Percentiles rank a stretch among this genome's conserved stretches.
phyloP scores from a whole-genome alignment of 2,888 invertebrate genomes.

The Drosophila neotestacea region DNA sequence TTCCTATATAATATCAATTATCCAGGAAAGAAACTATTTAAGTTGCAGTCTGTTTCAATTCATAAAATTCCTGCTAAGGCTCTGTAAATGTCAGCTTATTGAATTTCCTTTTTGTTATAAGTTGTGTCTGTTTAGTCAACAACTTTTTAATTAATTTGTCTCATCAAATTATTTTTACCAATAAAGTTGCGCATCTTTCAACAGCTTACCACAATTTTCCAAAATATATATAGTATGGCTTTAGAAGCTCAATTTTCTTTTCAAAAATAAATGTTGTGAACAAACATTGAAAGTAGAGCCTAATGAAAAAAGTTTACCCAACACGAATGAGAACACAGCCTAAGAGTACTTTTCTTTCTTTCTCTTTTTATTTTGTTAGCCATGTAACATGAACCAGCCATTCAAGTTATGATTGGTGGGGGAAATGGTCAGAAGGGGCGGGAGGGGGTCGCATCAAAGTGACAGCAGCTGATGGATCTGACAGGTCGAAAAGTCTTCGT shows the following conservation, averaged over 20 bases:
- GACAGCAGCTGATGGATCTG: slow-evolving; percentile 69
- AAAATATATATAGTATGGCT: slow-evolving; percentile 12
- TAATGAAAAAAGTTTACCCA: slow-evolving; percentile 52
- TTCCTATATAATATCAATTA: too few species aligned
- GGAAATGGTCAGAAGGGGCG: neutral
- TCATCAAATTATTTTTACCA: slow-evolving; percentile 15
- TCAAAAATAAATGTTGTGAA: slow-evolving; percentile 4
- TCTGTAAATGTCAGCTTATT: slow-evolving; percentile 3
- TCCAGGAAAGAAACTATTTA: too few species aligned
- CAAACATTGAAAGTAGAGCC: slow-evolving; percentile 32
- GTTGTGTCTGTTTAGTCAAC: neutral
- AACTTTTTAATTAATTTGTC: slow-evolving; percentile 45
- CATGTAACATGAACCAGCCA: slow-evolving; percentile 16
- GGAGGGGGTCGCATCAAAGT: slow-evolving; percentile 11
- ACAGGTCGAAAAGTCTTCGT: slow-evolving; percentile 38
- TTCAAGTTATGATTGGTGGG: slow-evolving; percentile 10
- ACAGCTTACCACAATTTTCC: slow-evolving; percentile 16
- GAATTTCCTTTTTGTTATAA: neutral
- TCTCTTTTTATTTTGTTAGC: slow-evolving; percentile 1
- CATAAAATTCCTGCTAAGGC: too few species aligned
- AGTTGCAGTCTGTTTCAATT: too few species aligned
- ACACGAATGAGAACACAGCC: slow-evolving; percentile 17
- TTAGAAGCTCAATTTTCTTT: slow-evolving; percentile 30
- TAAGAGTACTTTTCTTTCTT: slow-evolving; percentile 2
- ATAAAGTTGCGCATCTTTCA: slow-evolving; percentile 22